A percentile compares a stretch with the other conserved stretches of the same genome.
These are phyloP conservation scores for Trissoscelio sp. DNA, from an alignment of 2,888 invertebrate species.

Conservation along the genomic window DNA sequence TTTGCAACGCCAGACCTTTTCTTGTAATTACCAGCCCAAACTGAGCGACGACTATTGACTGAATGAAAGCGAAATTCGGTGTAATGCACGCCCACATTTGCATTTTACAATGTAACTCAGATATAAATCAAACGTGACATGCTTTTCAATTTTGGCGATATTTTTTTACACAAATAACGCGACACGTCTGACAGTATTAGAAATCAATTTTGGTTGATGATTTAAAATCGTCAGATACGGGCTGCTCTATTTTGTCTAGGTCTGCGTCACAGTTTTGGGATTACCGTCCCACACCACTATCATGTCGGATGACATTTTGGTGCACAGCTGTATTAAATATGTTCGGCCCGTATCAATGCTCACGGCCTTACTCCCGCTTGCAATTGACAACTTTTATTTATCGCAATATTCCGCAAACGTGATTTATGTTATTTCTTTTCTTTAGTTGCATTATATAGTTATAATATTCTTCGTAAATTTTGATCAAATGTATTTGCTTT, in stretches of 20 bases:
- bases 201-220: slow-evolving; percentile 28
- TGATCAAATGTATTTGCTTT: too few relatives aligned
- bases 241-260: slow-evolving; percentile 25
- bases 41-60: slow-evolving; percentile 47
- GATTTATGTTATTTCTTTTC: neutral
- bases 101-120: slow-evolving; percentile 13
- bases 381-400: slow-evolving; percentile 32
- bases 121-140: slow-evolving; percentile 15
- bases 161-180: neutral
- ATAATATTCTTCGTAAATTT: neutral
- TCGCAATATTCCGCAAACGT: neutral
- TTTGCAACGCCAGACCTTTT: slow-evolving; percentile 52
- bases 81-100: slow-evolving; percentile 12
- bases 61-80: slow-evolving; percentile 43
- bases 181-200: slow-evolving; percentile 18
- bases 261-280: slow-evolving; percentile 30
- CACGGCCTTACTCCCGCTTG: neutral
- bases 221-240: slow-evolving; percentile 8
- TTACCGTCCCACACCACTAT: slow-evolving; percentile 12
- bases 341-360: slow-evolving; percentile 19
- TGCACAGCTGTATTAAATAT: slow-evolving; percentile 39
- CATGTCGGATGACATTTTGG: slow-evolving; percentile 24
- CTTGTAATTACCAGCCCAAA: slow-evolving; percentile 38
- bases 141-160: neutral
- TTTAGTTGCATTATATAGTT: neutral